phyloP scores from a whole-genome alignment of 1,140 invertebrate genomes.

The Gonioctena quinquepunctata region DNA sequence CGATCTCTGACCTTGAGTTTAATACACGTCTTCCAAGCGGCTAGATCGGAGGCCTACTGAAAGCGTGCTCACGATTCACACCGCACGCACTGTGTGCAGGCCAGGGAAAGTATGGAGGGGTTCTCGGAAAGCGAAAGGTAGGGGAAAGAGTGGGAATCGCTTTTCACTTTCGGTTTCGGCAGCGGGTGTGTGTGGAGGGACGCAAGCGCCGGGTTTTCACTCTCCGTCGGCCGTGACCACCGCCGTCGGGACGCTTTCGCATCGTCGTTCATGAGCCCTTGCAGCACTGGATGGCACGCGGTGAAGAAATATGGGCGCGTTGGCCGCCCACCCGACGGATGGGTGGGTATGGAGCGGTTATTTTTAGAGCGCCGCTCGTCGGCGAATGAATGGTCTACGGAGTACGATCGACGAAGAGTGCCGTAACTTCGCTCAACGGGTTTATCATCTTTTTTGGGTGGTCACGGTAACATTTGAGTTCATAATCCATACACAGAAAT shows the following conservation, averaged over 20 bases:
- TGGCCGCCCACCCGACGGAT: conserved; percentile 6
- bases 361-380: not conserved
- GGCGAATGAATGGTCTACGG: no score
- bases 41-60: conserved; percentile 52
- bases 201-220: conserved; percentile 49
- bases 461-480: not conserved
- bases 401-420: no score
- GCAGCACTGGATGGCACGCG: conserved; percentile 8
- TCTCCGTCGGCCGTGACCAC: conserved; percentile 45
- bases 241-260: conserved; percentile 32
- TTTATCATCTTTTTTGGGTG: not conserved
- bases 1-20: conserved; percentile 9
- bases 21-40: conserved; percentile 45
- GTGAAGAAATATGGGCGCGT: not conserved
- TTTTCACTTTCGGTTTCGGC: conserved; percentile 56
- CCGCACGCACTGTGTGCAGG: conserved; percentile 21
- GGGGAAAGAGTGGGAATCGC: conserved; percentile 45
- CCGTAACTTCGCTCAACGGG: no score
- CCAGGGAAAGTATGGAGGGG: conserved; percentile 47
- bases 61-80: conserved; percentile 23
- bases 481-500: not conserved
- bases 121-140: conserved; percentile 52
- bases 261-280: conserved; percentile 1
- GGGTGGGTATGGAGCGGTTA: conserved; percentile 5
- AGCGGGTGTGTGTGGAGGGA: no score